These are phyloP conservation scores for Gymnogyps californianus DNA, from an alignment of 2,113 vertebrate species.

Conservation along the genomic window DNA sequence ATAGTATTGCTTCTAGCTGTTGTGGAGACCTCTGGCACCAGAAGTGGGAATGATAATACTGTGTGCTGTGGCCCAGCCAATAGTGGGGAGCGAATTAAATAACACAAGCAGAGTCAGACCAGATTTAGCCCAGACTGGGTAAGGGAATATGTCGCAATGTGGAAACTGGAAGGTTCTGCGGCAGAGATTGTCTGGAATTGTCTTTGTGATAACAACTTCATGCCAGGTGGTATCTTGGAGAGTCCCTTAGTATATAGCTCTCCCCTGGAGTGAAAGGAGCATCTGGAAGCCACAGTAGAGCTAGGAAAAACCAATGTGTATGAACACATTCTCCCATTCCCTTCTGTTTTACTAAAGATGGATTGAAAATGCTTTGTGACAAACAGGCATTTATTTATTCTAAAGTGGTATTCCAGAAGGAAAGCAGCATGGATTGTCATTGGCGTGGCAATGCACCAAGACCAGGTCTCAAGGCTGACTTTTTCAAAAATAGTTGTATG, in stretches of 20 bases:
- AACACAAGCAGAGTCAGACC: neutral
- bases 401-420: neutral
- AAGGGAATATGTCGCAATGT: neutral
- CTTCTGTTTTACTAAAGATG: neutral
- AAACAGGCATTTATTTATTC: neutral
- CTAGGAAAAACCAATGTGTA: neutral
- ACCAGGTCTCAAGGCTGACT: neutral
- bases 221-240: neutral
- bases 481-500: neutral
- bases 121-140: neutral
- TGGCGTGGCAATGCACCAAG: neutral
- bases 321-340: neutral
- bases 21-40: neutral
- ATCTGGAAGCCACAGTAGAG: neutral
- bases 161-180: neutral
- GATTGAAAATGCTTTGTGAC: neutral
- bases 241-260: neutral
- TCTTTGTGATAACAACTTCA: neutral
- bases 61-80: neutral
- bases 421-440: neutral
- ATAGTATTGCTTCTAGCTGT: neutral
- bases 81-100: neutral
- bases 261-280: neutral
- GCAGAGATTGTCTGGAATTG: neutral
- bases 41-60: neutral